phyloP scores from a whole-genome alignment of 2,113 vertebrate species.

The Planiliza haematocheilus region DNA sequence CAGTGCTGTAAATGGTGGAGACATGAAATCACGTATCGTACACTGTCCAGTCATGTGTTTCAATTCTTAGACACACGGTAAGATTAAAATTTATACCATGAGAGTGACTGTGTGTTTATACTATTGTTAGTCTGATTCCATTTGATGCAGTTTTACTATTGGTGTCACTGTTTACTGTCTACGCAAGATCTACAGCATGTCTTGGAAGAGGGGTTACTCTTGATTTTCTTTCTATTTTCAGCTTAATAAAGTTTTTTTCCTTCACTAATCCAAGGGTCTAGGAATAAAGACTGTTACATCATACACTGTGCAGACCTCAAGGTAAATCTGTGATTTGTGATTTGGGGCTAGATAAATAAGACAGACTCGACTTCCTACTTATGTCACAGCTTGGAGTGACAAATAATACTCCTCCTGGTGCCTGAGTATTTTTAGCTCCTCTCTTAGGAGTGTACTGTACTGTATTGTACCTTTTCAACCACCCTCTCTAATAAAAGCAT shows the following conservation, averaged over 20 bases:
- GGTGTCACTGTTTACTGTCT: not conserved
- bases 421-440: not conserved
- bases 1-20: conserved; percentile 47
- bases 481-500: not conserved
- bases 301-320: not conserved
- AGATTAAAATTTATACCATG: not conserved
- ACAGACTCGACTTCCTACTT: not conserved
- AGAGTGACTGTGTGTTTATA: not conserved
- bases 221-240: too few species aligned
- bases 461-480: not conserved
- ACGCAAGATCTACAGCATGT: too few species aligned
- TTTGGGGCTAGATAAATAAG: not conserved
- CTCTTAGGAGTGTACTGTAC: not conserved
- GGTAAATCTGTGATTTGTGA: not conserved
- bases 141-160: not conserved
- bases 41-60: conserved; percentile 25
- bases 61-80: not conserved
- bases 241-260: too few species aligned
- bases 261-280: too few species aligned
- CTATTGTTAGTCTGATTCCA: not conserved
- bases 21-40: not conserved
- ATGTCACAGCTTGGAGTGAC: not conserved
- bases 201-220: too few species aligned
- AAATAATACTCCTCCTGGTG: not conserved
- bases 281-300: not conserved